Evolutionary conservation across 1,140 invertebrate genomes (phyloP).

Genomic region (Aphis craccivora): DNA sequence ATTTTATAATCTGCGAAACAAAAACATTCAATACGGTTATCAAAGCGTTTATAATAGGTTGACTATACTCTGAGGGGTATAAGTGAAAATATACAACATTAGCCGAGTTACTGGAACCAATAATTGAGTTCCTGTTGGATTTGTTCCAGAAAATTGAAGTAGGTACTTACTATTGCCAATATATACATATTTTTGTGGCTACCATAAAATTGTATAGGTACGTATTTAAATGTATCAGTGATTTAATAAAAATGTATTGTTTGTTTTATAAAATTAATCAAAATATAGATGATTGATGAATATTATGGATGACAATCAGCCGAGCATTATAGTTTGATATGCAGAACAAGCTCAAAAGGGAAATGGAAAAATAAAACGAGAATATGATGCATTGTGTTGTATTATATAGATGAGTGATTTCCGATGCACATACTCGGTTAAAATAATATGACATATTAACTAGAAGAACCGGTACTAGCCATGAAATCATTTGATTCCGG

Average conservation of each 20-base stretch:
- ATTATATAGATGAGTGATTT: no score
- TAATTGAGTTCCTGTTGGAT: constrained; percentile 15
- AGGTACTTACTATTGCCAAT: background rate
- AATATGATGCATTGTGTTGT: background rate
- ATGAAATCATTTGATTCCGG: background rate
- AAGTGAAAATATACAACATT: constrained; percentile 7
- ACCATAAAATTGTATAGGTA: background rate
- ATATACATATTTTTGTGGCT: background rate
- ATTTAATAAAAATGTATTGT: background rate
- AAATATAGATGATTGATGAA: background rate
- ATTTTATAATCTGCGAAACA: constrained; percentile 8
- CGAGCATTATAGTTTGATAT: background rate
- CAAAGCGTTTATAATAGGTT: constrained; percentile 31
- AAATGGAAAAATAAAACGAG: background rate
- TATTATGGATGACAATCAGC: background rate
- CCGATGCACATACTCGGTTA: background rate
- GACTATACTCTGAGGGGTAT: background rate
- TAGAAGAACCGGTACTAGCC: background rate
- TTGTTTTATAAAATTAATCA: background rate
- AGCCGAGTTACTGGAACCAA: background rate
- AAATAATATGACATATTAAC: background rate
- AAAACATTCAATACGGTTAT: constrained; percentile 17
- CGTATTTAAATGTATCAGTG: background rate
- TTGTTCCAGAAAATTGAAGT: constrained; percentile 24
- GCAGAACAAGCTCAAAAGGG: background rate